Conservation (phyloP, 2,113 vertebrate genomes). For the Oryctolagus cuniculus region mOryCun1.1 NC_091434.1:21577001-21577500, state of each 20-base stretch:
- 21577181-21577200: not conserved
- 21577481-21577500: not conserved
- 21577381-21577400: constrained; percentile 40
- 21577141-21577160: not conserved
- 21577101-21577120: constrained; percentile 45
- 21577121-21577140: not conserved
- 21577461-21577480: not conserved
- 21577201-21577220: constrained; percentile 31
- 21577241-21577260: constrained; percentile 13
- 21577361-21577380: not conserved
- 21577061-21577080: constrained; percentile 42
- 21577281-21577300: constrained; percentile 25
- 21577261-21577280: constrained; percentile 48
- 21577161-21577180: not conserved
- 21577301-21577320: not conserved
- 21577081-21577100: constrained; percentile 40
- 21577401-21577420: not conserved
- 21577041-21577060: constrained; percentile 38
- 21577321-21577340: constrained; percentile 49
- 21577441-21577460: not conserved
- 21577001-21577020: constrained; percentile 53
- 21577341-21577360: not conserved
- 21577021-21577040: constrained; percentile 72
- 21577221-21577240: not conserved
- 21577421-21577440: not conserved